Conservation (phyloP, 2,113 vertebrate species). For the Chaetodon auriga region DNA sequence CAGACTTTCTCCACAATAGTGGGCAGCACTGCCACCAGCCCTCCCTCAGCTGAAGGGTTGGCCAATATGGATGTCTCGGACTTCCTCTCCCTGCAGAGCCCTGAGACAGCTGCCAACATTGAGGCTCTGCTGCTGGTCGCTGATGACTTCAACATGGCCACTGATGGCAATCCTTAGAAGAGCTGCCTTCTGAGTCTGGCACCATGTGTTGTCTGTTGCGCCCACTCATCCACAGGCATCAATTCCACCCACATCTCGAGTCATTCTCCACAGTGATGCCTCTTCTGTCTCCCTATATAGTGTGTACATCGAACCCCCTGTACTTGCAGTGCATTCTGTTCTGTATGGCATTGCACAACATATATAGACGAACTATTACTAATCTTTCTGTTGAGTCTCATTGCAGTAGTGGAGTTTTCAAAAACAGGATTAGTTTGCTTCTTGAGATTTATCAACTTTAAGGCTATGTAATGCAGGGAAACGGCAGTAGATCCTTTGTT, state of each 20-base stretch:
- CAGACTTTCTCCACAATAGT: slow-evolving; percentile 70
- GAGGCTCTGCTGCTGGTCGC: slow-evolving; percentile 93
- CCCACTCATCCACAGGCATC: slow-evolving; percentile 53
- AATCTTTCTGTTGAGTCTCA: slow-evolving; percentile 44
- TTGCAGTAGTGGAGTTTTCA: slow-evolving; percentile 57
- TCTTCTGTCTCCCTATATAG: slow-evolving; percentile 51
- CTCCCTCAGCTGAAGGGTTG: slow-evolving; percentile 85
- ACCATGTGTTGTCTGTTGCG: slow-evolving; percentile 46
- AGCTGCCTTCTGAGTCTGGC: slow-evolving; percentile 62
- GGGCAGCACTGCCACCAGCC: slow-evolving; percentile 53
- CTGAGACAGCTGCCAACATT: slow-evolving; percentile 86
- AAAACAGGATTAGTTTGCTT: slow-evolving; percentile 49
- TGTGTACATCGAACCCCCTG: slow-evolving; percentile 36
- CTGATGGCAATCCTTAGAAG: slow-evolving; percentile 78
- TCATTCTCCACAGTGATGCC: slow-evolving; percentile 55
- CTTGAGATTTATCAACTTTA: slow-evolving; percentile 55
- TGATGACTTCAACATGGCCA: slow-evolving; percentile 88
- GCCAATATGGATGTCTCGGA: slow-evolving; percentile 93
- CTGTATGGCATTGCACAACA: slow-evolving; percentile 47
- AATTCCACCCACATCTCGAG: slow-evolving; percentile 49
- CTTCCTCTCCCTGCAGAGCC: slow-evolving; percentile 93
- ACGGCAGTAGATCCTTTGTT: slow-evolving; percentile 50
- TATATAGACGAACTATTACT: slow-evolving; percentile 48
- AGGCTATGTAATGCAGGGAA: slow-evolving; percentile 60
- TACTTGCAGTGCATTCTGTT: slow-evolving; percentile 74